These are phyloP conservation scores for Pachycephus smyrnensis DNA, from an alignment of 2,888 invertebrate species.

Conservation along the genomic window DNA sequence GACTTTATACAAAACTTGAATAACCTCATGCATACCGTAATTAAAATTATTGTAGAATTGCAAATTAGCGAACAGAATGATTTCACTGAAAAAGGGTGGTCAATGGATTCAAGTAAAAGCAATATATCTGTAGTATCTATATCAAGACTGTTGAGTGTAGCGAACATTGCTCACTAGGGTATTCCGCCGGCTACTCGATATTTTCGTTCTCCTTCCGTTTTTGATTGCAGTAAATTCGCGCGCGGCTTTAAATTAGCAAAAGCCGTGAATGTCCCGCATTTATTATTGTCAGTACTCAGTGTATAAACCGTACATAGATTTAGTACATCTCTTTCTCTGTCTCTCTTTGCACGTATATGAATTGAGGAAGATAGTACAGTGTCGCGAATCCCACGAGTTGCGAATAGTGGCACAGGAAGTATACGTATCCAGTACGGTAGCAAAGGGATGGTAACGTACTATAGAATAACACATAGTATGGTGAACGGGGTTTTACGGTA, in stretches of 20 bases:
- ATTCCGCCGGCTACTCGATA: conserved; percentile 1
- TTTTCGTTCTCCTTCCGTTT: conserved; percentile 20
- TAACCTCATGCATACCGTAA: background rate
- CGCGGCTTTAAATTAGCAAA: conserved; percentile 46
- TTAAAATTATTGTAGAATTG: background rate
- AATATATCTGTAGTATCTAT: background rate
- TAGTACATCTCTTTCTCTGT: background rate
- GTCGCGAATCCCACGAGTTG: background rate
- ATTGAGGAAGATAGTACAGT: background rate
- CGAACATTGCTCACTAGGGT: background rate
- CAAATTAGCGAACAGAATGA: background rate
- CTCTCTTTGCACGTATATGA: background rate
- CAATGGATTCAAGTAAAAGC: background rate
- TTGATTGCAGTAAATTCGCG: conserved; percentile 42
- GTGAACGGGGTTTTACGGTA: conserved; percentile 33
- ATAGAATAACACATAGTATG: conserved; percentile 18
- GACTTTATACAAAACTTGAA: background rate
- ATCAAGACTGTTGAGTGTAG: background rate
- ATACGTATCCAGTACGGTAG: background rate
- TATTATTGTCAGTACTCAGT: conserved; percentile 38
- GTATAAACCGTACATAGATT: background rate
- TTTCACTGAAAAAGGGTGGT: background rate
- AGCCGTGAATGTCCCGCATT: conserved; percentile 48
- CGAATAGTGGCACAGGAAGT: background rate
- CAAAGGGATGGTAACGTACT: background rate